Evolutionary conservation across 2,797 vertebrate genomes (phyloP), one percentile per base, ranked within the genome.

Genomic region (Momotus momota): DNA sequence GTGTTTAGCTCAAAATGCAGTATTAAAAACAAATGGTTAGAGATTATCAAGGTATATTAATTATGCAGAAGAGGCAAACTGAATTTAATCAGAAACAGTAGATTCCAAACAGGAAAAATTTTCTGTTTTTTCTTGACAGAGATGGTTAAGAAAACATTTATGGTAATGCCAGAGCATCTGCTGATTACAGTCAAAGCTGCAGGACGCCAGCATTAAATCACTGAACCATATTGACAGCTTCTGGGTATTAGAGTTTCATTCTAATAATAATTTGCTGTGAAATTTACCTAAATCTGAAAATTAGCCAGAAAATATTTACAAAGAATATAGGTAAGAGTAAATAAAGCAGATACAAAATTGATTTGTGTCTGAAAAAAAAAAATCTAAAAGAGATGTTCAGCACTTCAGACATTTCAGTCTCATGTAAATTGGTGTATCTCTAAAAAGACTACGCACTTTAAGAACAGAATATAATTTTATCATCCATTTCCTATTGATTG

Each of bases 121-220:
- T 95, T 94, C 78, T 80, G 52, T 88, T 89, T 90, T 86, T 89
- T 49, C 88, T 75, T 94, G 62, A 97, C 82, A 97, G 93, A 97
- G 95, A 96, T 3, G 5, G 97, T 97, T 97, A 98, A 97, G 96
- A 96, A 98, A 98, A 98, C 98, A 98, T 97, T 98, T 97, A 97
- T 98, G 97, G 97, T 97, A 98, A 98, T 98, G 96, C 94, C 94
- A 90, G 94, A 97, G 97, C 98, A 98, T 97, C 97, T 98, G 97
- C 97, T 98, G 98, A 98, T 98, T 97, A 96, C 92, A 97, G 97
- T 94, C 90, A 96, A 94, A 98, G 97, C 97, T 97, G 97, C 97
- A 97, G 97, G 97, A 98, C 0, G 82, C 95, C 93, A 94, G 7
- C 74, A 88, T 96, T 98, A 97, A 98, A 98, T 98, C 98, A 97